These are phyloP conservation scores for Dryadula phaetusa DNA, from an alignment of 2,888 invertebrate genomes.

Conservation along the genomic window DNA sequence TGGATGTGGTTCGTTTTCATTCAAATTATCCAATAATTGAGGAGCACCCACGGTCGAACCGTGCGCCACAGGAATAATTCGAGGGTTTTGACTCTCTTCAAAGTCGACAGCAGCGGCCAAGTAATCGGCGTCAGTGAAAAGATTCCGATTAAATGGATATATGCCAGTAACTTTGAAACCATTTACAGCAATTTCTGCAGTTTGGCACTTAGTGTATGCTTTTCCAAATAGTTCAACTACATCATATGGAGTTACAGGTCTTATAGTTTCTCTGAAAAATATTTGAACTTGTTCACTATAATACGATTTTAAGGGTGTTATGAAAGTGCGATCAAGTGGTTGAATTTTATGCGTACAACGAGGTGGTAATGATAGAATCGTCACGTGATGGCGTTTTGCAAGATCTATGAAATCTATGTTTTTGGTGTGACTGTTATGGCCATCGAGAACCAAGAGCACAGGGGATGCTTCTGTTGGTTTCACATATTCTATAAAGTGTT, in stretches of 20 bases:
- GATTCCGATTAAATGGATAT: conserved; percentile 38
- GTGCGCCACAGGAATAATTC: background rate
- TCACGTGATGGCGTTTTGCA: conserved; percentile 48
- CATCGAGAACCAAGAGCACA: conserved; percentile 57
- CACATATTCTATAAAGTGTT: conserved; percentile 31
- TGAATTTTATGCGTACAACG: conserved; percentile 46
- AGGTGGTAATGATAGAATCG: conserved; percentile 56
- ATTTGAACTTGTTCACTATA: conserved; percentile 31
- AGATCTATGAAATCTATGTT: conserved; percentile 52
- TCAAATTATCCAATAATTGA: no score
- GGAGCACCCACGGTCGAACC: background rate
- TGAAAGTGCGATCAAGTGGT: no score
- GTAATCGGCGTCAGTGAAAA: conserved; percentile 39
- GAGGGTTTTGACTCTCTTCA: background rate
- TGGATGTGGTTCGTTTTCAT: no score
- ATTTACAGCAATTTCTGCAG: conserved; percentile 42
- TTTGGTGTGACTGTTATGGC: conserved; percentile 55
- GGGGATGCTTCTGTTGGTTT: conserved; percentile 51
- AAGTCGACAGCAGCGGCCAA: background rate
- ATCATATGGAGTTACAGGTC: conserved; percentile 40
- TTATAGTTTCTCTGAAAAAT: conserved; percentile 34
- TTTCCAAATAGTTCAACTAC: conserved; percentile 44
- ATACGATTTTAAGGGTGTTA: conserved; percentile 39
- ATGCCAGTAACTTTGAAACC: conserved; percentile 43
- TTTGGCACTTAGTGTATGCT: conserved; percentile 43